phyloP scores from a whole-genome alignment of 2,113 vertebrate species.

The Mixornis gularis region DNA sequence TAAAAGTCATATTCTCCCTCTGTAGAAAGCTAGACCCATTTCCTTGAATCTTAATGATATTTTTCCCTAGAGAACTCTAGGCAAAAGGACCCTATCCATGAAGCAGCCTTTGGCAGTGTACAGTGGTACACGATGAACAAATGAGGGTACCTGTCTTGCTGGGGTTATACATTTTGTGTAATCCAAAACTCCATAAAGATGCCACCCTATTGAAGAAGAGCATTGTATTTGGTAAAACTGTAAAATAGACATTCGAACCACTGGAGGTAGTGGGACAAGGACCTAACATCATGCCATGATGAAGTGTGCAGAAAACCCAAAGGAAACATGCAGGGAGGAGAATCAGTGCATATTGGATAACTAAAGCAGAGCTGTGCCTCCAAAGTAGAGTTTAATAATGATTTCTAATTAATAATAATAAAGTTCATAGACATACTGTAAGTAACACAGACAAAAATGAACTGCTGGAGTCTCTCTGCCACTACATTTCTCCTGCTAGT shows the following conservation, averaged over 20 bases:
- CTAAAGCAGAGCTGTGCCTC: neutral
- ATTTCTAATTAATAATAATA: neutral
- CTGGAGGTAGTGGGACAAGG: neutral
- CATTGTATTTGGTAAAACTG: neutral
- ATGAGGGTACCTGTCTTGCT: neutral
- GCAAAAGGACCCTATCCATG: neutral
- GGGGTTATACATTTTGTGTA: neutral
- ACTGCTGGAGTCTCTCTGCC: neutral
- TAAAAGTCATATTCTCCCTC: neutral
- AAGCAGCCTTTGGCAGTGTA: neutral
- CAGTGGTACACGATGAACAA: neutral
- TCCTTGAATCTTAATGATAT: neutral
- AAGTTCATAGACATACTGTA: neutral
- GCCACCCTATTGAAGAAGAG: neutral
- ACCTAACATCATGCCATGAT: fast-evolving
- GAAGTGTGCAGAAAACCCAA: neutral
- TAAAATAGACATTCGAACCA: neutral
- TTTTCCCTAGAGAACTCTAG: neutral
- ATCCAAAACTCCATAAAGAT: neutral
- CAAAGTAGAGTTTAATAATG: neutral
- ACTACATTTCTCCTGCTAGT: neutral
- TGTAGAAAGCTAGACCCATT: neutral
- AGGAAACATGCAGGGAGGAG: fast-evolving
- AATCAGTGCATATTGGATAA: neutral
- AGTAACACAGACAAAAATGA: neutral